phyloP scores from a whole-genome alignment of 2,113 vertebrate genomes.

The Nerophis ophidion region DNA sequence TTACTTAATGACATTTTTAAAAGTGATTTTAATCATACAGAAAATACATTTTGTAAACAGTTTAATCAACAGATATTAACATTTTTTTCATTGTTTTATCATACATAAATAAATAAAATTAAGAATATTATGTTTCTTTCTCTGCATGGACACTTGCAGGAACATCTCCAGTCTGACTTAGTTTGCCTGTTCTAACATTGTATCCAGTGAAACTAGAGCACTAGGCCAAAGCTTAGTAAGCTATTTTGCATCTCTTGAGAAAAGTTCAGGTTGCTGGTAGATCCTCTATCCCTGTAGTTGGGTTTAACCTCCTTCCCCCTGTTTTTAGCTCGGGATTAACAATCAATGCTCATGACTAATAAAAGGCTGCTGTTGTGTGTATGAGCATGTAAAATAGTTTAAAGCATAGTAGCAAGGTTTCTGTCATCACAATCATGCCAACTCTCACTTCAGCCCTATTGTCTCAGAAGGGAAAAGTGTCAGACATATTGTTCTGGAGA shows the following conservation, averaged over 20 bases:
- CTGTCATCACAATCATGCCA: constrained; percentile 25
- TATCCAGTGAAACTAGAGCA: constrained; percentile 21
- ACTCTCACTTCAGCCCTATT: constrained; percentile 23
- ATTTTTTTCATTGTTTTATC: too few species aligned
- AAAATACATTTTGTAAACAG: too few species aligned
- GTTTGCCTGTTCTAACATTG: constrained; percentile 9
- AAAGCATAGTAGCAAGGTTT: constrained; percentile 27
- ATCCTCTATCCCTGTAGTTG: neutral
- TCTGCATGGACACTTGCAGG: neutral
- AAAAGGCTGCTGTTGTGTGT: neutral
- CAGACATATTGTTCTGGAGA: constrained; percentile 56
- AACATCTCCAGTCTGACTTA: constrained; percentile 7
- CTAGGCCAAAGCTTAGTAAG: constrained; percentile 32
- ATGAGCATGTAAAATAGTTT: neutral
- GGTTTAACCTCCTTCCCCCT: neutral
- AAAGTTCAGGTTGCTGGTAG: constrained; percentile 3
- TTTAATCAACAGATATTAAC: too few species aligned
- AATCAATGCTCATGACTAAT: constrained; percentile 28
- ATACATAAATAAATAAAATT: too few species aligned
- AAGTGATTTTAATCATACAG: too few species aligned
- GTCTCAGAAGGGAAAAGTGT: constrained; percentile 22
- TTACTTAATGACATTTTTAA: too few species aligned
- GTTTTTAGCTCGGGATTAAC: neutral
- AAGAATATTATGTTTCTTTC: neutral
- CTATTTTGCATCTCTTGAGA: neutral